Conservation (phyloP, 1,140 invertebrate genomes). For the Pinna nobilis region DNA sequence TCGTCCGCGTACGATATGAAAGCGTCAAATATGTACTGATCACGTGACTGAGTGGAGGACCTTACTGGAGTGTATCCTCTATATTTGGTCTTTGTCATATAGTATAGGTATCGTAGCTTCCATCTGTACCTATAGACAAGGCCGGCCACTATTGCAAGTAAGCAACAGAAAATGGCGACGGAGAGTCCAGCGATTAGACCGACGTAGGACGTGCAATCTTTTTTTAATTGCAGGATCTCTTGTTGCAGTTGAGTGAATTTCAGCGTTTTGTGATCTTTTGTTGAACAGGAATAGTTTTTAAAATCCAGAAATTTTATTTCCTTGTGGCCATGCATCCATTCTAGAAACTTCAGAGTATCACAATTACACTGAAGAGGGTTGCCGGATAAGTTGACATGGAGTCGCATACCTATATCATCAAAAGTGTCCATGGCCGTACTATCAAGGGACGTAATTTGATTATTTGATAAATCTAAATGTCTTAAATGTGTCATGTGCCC, state of each 20-base stretch:
- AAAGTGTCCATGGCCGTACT: not conserved
- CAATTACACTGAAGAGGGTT: slow-evolving; percentile 18
- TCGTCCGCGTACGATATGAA: slow-evolving; percentile 58
- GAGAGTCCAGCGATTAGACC: not conserved
- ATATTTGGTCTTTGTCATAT: slow-evolving; percentile 39
- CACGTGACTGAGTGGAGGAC: not conserved
- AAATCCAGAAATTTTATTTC: not conserved
- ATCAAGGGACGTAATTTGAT: slow-evolving; percentile 4
- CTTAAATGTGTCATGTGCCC: slow-evolving; percentile 1
- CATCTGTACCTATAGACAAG: slow-evolving; percentile 37
- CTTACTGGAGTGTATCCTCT: slow-evolving; percentile 4
- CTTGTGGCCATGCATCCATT: slow-evolving; percentile 2
- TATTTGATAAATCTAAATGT: slow-evolving; percentile 34
- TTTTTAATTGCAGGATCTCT: not conserved
- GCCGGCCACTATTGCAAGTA: slow-evolving; percentile 4
- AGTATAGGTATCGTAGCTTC: slow-evolving; percentile 59
- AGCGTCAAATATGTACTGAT: slow-evolving; percentile 65
- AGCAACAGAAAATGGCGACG: slow-evolving; percentile 8
- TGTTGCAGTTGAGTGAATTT: not conserved
- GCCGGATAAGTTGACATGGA: not conserved
- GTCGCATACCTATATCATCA: too few species aligned
- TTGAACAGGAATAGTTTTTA: not conserved
- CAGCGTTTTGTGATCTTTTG: not conserved
- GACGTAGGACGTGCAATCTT: slow-evolving; percentile 6
- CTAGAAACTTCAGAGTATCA: slow-evolving; percentile 10